Percentiles rank a stretch among this genome's conserved stretches.
Conservation (phyloP, 2,888 invertebrate species). For the Biston stratarius region DNA sequence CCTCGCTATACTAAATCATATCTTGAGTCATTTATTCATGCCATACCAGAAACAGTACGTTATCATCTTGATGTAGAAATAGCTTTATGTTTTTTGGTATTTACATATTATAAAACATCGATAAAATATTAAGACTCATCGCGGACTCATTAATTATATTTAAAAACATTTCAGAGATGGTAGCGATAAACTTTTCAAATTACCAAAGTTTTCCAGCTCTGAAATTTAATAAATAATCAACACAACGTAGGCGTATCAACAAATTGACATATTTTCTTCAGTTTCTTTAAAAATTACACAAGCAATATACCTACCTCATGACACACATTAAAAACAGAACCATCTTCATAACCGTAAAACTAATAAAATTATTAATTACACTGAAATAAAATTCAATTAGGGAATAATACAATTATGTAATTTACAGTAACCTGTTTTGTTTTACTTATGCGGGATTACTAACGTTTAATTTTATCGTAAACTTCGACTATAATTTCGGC, state of each 20-base stretch:
- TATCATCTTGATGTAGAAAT: not conserved
- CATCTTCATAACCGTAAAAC: not conserved
- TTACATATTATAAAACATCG: slow-evolving; percentile 4
- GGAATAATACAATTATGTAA: too few relatives aligned
- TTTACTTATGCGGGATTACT: too few relatives aligned
- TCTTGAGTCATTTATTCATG: not conserved
- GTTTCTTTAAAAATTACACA: slow-evolving; percentile 5
- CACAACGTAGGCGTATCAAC: slow-evolving; percentile 19
- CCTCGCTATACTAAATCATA: too few relatives aligned
- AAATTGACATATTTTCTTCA: slow-evolving; percentile 34
- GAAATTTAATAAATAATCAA: slow-evolving; percentile 31
- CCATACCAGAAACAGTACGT: too few relatives aligned
- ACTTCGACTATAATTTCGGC: too few relatives aligned
- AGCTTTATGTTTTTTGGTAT: not conserved
- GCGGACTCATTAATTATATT: slow-evolving; percentile 24
- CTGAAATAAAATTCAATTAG: too few relatives aligned
- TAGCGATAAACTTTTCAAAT: slow-evolving; percentile 37
- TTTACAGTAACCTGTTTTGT: too few relatives aligned
- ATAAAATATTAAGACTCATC: slow-evolving; percentile 15
- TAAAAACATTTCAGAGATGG: slow-evolving; percentile 25
- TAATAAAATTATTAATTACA: not conserved
- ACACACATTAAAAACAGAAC: not conserved
- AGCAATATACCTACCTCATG: not conserved
- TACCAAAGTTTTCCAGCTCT: slow-evolving; percentile 35
- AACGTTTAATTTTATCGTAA: too few relatives aligned